Base-by-base conservation (phyloP, 2,797 vertebrate species). In the Halcyon chelicuti region DNA sequence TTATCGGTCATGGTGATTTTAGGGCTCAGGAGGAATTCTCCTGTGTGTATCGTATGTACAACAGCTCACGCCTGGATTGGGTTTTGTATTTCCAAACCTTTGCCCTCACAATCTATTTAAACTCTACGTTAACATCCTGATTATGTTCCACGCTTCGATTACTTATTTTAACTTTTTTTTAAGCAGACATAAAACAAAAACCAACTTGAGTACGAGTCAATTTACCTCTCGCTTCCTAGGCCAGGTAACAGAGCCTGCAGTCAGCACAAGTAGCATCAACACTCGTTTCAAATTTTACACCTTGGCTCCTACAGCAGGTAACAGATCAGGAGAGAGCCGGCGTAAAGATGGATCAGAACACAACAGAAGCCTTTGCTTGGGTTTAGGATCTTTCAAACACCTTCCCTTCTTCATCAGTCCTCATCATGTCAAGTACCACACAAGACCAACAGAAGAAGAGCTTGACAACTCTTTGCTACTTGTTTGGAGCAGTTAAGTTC, bases 391-490 rank as follows among this genome's bases (percentile, higher is more conserved):
- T 49, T 62, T 47, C 57, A 8, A 37, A 86, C 31, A 46, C 8
- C 58, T 40, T 72, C 33, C 21, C 31, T 33, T 65, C 44, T 33
- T 81, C 0, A 0, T 4, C 19, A 82, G 60, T 18, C 70, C 39
- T 82, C 39, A 54, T 29, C 29, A 13, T 2, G 4, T 18, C 63
- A 60, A 0, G 0, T 22, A 63, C 29, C 44, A 40, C 0, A 0
- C 22, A 49, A 63, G 60, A 81, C 12, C 63, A 46, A 61, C 4
- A 28, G 16, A 81, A 74, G 44, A 35, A 66, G 44, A 73, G 52
- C 42, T 28, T 79, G 35, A 73, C 28, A 47, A 70, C 29, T 33
- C 49, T 57, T 37, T 4, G 42, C 47, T 76, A 55, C 33, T 74
- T 19, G 29, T 60, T 62, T 42, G 67, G 44, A 66, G 57, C 33